Evolutionary conservation across 2,888 invertebrate genomes (phyloP).

Genomic region (Leptopterna dolabrata): DNA sequence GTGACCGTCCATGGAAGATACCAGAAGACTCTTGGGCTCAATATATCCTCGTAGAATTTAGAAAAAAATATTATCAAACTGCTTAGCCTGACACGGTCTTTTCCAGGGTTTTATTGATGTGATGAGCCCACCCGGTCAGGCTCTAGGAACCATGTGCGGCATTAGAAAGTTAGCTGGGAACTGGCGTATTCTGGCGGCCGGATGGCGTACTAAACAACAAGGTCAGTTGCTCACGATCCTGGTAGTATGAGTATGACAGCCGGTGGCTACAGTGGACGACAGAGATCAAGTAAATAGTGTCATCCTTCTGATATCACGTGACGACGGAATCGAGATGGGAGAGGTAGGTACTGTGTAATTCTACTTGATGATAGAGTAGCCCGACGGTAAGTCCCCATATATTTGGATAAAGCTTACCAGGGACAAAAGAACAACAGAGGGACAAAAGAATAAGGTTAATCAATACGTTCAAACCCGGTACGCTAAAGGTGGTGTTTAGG

Average conservation of each 20-base stretch:
- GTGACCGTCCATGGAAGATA: too few relatives aligned
- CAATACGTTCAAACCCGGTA: constrained; percentile 12
- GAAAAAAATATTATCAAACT: too few relatives aligned
- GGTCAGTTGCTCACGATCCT: constrained; percentile 20
- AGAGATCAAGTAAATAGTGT: neutral
- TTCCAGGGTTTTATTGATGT: too few relatives aligned
- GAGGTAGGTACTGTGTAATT: neutral
- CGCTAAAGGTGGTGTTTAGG: neutral
- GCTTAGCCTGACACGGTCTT: too few relatives aligned
- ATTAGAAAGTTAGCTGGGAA: neutral
- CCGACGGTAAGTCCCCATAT: neutral
- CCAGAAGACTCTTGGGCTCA: too few relatives aligned
- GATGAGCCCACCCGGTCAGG: neutral
- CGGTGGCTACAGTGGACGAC: neutral
- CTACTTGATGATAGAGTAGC: neutral
- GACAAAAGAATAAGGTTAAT: constrained; percentile 27
- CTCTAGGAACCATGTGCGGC: neutral
- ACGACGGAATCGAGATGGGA: neutral
- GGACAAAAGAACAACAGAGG: neutral
- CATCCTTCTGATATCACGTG: neutral
- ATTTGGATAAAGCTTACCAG: neutral
- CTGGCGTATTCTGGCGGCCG: constrained; percentile 5
- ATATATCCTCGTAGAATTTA: too few relatives aligned
- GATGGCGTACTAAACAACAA: constrained; percentile 29
- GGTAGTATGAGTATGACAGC: neutral